phyloP scores from a whole-genome alignment of 2,797 vertebrate genomes.

The Chelon labrosus region DNA sequence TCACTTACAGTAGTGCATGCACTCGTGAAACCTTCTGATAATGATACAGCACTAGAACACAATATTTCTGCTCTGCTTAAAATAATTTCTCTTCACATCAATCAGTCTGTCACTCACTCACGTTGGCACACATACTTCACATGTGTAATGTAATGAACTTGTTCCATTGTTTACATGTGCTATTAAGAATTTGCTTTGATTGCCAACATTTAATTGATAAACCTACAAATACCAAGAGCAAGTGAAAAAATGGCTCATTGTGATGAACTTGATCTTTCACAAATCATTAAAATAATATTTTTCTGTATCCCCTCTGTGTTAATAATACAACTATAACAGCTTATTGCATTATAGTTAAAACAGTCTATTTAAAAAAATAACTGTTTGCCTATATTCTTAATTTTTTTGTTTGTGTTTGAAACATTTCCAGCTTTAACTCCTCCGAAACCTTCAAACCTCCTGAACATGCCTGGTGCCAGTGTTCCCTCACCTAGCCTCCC shows the following conservation, averaged over 20 bases:
- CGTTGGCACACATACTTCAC: neutral
- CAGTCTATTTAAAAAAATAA: too few relatives aligned
- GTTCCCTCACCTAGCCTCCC: constrained; percentile 98
- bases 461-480: constrained; percentile 98
- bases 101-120: neutral
- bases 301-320: constrained; percentile 10
- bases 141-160: neutral
- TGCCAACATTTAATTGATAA: constrained; percentile 1
- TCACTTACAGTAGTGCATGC: neutral
- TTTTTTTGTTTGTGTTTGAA: constrained; percentile 50
- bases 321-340: neutral
- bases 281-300: neutral
- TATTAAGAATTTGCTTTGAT: neutral
- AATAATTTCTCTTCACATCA: neutral
- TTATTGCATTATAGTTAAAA: too few relatives aligned
- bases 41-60: neutral
- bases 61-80: constrained; percentile 5
- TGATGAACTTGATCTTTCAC: constrained; percentile 17
- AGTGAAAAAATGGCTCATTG: constrained; percentile 12
- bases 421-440: constrained; percentile 96
- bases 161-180: neutral
- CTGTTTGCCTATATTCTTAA: too few relatives aligned
- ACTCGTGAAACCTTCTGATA: neutral
- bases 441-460: constrained; percentile 97
- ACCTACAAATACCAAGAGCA: constrained; percentile 23